phyloP scores from a whole-genome alignment of 2,113 vertebrate genomes.

The Rhinoderma darwinii region DNA sequence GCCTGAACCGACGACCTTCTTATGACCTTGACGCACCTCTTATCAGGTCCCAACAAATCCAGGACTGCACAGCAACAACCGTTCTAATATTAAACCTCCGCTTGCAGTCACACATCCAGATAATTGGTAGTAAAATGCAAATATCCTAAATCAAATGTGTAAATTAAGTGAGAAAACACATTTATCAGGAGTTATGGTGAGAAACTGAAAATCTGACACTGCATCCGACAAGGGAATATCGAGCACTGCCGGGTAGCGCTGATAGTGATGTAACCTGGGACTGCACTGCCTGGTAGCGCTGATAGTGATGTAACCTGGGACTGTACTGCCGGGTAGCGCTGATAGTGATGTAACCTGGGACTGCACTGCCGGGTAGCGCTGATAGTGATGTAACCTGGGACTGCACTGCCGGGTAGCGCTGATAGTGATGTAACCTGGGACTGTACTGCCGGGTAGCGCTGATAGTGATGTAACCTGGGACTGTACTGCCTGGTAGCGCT shows the following conservation, averaged over 20 bases:
- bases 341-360: not conserved
- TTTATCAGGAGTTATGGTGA: not conserved
- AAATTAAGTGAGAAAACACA: constrained; percentile 37
- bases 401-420: too few relatives aligned
- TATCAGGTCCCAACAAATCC: not conserved
- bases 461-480: too few relatives aligned
- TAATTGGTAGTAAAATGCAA: not conserved
- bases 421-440: too few relatives aligned
- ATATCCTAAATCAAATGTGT: not conserved
- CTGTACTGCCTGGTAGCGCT: too few relatives aligned
- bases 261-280: not conserved
- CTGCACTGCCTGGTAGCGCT: too few relatives aligned
- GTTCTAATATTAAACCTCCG: constrained; percentile 23
- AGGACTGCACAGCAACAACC: not conserved
- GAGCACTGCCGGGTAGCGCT: not conserved
- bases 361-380: too few relatives aligned
- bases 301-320: too few relatives aligned
- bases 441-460: too few relatives aligned
- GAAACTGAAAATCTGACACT: not conserved
- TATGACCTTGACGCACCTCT: not conserved
- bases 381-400: not conserved
- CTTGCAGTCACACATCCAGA: not conserved
- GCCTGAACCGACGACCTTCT: not conserved
- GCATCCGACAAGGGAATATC: not conserved
- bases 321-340: too few relatives aligned